Conservation (phyloP, 2,888 invertebrate genomes). For the Apeira syringaria region DNA sequence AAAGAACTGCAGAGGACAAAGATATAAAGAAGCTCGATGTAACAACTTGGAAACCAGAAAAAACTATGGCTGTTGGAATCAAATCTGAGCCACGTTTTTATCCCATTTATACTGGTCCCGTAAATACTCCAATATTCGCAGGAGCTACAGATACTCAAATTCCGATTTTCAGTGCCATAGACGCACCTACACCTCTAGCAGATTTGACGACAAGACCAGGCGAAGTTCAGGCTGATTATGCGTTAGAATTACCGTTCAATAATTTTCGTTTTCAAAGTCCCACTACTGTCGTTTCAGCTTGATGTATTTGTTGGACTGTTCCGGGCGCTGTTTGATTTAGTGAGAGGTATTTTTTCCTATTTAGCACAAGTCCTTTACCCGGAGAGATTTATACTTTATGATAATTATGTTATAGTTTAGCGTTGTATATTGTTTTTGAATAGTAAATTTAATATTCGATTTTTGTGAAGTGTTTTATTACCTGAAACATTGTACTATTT, state of each 20-base stretch:
- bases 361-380: slow-evolving; percentile 65
- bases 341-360: slow-evolving; percentile 58
- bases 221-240: slow-evolving; percentile 76
- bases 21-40: slow-evolving; percentile 33
- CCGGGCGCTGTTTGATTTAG: slow-evolving; percentile 51
- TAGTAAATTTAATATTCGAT: background rate
- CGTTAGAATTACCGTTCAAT: slow-evolving; percentile 75
- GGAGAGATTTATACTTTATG: slow-evolving; percentile 54
- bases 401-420: slow-evolving; percentile 36
- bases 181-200: slow-evolving; percentile 53
- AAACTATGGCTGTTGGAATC: slow-evolving; percentile 42
- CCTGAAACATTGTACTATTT: too few species aligned
- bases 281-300: slow-evolving; percentile 78
- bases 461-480: too few species aligned
- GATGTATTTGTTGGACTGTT: slow-evolving; percentile 61
- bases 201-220: slow-evolving; percentile 69
- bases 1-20: slow-evolving; percentile 35
- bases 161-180: slow-evolving; percentile 51
- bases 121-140: slow-evolving; percentile 45
- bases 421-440: slow-evolving; percentile 8
- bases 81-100: slow-evolving; percentile 53
- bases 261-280: slow-evolving; percentile 78
- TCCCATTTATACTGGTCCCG: slow-evolving; percentile 52
- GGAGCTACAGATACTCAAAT: slow-evolving; percentile 41
- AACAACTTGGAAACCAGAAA: slow-evolving; percentile 50